Evolutionary conservation across 1,140 invertebrate species (phyloP).

Genomic region (Calephelis nemesis): DNA sequence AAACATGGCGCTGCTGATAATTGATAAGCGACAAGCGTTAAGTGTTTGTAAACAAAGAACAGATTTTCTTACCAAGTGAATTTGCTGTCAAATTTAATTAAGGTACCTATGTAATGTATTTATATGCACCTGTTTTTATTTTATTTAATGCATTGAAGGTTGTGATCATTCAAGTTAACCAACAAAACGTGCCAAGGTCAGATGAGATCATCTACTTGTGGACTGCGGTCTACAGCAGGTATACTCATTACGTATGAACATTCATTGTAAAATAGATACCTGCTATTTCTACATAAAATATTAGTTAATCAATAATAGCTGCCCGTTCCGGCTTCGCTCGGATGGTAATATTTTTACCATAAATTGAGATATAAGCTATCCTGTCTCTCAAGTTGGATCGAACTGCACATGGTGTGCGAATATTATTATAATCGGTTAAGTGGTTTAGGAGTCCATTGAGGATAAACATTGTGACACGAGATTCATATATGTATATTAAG

Average conservation of each 20-base stretch:
- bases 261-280: not conserved
- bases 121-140: not conserved
- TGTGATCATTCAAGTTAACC: constrained; percentile 14
- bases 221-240: not conserved
- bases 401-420: too few species aligned
- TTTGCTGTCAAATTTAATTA: not conserved
- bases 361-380: too few species aligned
- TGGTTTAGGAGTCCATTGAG: too few species aligned
- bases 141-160: constrained; percentile 4
- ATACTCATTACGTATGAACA: not conserved
- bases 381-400: too few species aligned
- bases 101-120: not conserved
- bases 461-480: too few species aligned
- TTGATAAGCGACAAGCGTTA: not conserved
- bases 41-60: not conserved
- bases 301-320: too few species aligned
- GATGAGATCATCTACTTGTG: constrained; percentile 14
- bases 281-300: too few species aligned
- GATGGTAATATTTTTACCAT: too few species aligned
- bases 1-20: too few species aligned
- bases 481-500: too few species aligned
- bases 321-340: too few species aligned
- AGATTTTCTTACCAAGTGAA: not conserved
- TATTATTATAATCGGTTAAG: too few species aligned
- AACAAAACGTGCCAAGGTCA: constrained; percentile 16